phyloP scores from a whole-genome alignment of 64 coral and sea anemone genomes.

The Trachythela sp. region DNA sequence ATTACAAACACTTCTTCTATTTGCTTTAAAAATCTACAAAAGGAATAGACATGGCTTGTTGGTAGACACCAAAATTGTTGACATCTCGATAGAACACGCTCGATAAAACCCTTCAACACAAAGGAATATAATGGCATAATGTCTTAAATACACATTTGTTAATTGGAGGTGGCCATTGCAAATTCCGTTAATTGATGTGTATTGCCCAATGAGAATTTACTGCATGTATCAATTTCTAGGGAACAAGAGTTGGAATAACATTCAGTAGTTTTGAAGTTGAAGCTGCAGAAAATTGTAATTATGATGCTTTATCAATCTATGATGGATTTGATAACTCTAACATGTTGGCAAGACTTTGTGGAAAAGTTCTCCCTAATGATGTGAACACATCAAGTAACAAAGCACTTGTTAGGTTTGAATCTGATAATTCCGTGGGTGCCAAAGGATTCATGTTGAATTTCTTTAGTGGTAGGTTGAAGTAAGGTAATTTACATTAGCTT shows the following conservation, averaged over 20 bases:
- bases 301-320: not conserved
- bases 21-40: no score
- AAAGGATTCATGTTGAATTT: not conserved
- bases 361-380: not conserved
- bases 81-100: no score
- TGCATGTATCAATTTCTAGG: not conserved
- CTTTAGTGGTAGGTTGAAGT: not conserved
- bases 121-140: no score
- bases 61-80: no score
- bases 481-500: not conserved
- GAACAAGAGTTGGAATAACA: not conserved
- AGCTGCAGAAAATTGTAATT: not conserved
- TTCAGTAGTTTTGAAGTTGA: not conserved
- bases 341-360: not conserved
- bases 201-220: no score
- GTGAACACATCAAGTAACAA: not conserved
- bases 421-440: constrained; percentile 2
- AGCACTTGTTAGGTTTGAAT: not conserved
- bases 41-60: no score
- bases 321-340: not conserved
- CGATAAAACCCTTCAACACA: no score
- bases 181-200: not conserved
- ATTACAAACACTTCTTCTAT: no score
- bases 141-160: no score
- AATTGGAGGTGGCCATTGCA: no score